Evolutionary conservation across 2,888 invertebrate species (phyloP), one percentile per base, ranked within the genome.

Genomic region (Rhagium mordax): DNA sequence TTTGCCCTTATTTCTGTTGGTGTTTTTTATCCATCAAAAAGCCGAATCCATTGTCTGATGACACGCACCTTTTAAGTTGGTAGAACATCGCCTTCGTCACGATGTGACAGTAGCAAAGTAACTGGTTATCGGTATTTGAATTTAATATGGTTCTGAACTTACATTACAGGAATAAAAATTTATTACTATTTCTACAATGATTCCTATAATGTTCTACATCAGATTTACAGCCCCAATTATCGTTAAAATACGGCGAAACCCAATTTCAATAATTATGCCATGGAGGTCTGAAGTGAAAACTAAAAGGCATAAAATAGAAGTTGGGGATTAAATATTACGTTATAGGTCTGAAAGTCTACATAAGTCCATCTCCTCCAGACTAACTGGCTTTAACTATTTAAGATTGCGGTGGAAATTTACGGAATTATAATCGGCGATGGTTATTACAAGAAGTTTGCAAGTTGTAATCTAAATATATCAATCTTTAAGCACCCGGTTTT

Each of bases 1-100:
- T 61, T 62, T 57, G 53, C 62, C 60, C 51, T 62, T 71, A 57
- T 65, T 57, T 64, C 49, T 51, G 33, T 51, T 60, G 47, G 48
- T 29, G 53, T 55, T n/a, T 7, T 13, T 18, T n/a, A 41, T 15
- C 8, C n/a, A 20, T 21, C 27, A 15, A 18, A 27, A 18, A 49
- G 33, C n/a, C 18, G 41, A 60, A 29, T 33, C 20, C n/a, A 60
- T 33, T 60, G 33, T 60, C 60, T 59, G 27, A 10, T 27, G 7
- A 18, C 18, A 33, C 33, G 27, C 29, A 27, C 29, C 20, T 47
- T 20, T 15, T 20, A 41, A 16, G n/a, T 33, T 33, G n/a, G n/a
- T n/a, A n/a, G n/a, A n/a, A n/a, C n/a, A n/a, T n/a, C n/a, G n/a
- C n/a, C n/a, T n/a, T n/a, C n/a, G n/a, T n/a, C n/a, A n/a, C n/a